phyloP scores from a whole-genome alignment of 2,113 vertebrate genomes.

The Seriola aureovittata region DNA sequence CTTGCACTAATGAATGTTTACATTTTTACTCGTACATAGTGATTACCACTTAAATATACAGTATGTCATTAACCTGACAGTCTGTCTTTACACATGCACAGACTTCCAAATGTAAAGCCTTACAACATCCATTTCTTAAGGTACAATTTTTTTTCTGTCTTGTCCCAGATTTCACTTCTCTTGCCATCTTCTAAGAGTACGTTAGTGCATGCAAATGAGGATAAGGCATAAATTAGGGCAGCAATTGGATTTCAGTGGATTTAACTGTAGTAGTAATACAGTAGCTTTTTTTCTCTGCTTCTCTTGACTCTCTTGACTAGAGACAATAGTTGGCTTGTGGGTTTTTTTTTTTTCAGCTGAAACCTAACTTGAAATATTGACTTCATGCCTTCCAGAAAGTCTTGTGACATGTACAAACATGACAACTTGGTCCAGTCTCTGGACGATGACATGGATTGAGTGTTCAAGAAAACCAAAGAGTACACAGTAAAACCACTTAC shows the following conservation, averaged over 20 bases:
- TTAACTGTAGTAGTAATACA: slow-evolving; percentile 20
- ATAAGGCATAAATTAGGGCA: slow-evolving; percentile 47
- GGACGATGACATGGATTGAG: not conserved
- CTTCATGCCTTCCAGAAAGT: not conserved
- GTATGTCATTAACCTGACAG: not conserved
- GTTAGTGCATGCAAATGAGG: slow-evolving; percentile 52
- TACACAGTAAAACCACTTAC: not conserved
- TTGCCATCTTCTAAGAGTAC: slow-evolving; percentile 25
- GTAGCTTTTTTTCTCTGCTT: slow-evolving; percentile 2
- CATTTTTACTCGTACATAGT: not conserved
- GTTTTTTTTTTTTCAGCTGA: not conserved
- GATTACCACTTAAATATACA: slow-evolving; percentile 9
- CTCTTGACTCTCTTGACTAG: not conserved
- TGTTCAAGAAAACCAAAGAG: slow-evolving; percentile 5
- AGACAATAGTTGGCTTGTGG: not conserved
- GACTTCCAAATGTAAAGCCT: slow-evolving; percentile 8
- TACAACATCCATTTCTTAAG: slow-evolving; percentile 6
- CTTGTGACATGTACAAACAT: not conserved
- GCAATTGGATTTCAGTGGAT: slow-evolving; percentile 27
- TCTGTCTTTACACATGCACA: slow-evolving; percentile 8
- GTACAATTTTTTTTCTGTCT: slow-evolving; percentile 21
- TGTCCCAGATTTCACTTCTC: slow-evolving; percentile 50
- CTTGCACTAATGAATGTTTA: slow-evolving; percentile 23
- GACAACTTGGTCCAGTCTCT: not conserved
- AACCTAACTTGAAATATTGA: not conserved